Evolutionary conservation across 2,888 invertebrate genomes (phyloP).

Genomic region (Drosophila lacicola): DNA sequence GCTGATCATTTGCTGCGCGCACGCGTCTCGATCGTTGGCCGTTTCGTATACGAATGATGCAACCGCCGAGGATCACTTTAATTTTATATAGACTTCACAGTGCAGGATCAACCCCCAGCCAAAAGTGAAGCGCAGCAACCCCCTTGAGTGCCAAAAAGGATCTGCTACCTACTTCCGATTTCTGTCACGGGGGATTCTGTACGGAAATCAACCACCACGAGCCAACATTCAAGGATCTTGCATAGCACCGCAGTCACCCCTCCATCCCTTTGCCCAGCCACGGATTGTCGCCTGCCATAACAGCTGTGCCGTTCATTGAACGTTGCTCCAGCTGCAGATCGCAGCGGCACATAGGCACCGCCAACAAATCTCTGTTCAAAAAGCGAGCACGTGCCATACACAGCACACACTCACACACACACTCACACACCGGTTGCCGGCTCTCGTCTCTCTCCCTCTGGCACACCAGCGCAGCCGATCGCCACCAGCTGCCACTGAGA

Average conservation of each 20-base stretch:
- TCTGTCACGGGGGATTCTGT: constrained; percentile 56
- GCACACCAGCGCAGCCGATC: constrained; percentile 48
- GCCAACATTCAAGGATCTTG: constrained; percentile 61
- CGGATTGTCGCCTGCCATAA: constrained; percentile 58
- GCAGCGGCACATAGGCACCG: constrained; percentile 48
- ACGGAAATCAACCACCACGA: constrained; percentile 74
- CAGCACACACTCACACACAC: constrained; percentile 18
- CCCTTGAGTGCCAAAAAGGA: constrained; percentile 63
- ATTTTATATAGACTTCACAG: constrained; percentile 78
- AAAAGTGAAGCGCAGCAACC: constrained; percentile 49
- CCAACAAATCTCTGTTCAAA: constrained; percentile 72
- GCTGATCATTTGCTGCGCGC: constrained; percentile 51
- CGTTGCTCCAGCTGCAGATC: constrained; percentile 69
- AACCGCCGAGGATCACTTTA: constrained; percentile 77
- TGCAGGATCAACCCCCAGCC: constrained; percentile 65
- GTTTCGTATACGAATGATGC: constrained; percentile 82
- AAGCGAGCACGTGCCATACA: constrained; percentile 77
- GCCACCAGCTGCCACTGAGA: constrained; percentile 80
- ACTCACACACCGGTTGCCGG: constrained; percentile 45
- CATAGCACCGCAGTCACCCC: constrained; percentile 12
- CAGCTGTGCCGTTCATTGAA: constrained; percentile 74
- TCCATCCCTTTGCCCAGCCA: constrained; percentile 1
- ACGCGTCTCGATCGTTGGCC: constrained; percentile 70
- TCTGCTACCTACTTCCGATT: constrained; percentile 78
- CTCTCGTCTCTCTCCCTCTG: constrained; percentile 39